Evolutionary conservation across 1,140 invertebrate species (phyloP), one percentile per base, ranked within the genome.

Genomic region (Orius laevigatus): DNA sequence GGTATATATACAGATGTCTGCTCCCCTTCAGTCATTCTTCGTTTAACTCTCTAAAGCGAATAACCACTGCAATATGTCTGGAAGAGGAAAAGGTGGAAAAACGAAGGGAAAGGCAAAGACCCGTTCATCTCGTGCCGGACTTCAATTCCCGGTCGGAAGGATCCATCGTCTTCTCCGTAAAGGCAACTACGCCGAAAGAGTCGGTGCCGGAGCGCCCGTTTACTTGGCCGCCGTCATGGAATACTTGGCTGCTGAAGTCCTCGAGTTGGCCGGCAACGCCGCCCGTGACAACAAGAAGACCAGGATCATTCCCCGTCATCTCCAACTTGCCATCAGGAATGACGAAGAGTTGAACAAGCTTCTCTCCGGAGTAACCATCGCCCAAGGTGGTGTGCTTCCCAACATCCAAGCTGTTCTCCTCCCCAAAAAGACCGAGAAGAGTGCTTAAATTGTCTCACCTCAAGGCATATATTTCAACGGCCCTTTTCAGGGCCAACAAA

Each of bases 261-360:
- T 74, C 15, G 65, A 74, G 53, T 61, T 74, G 51, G 65, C 71
- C n/a, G 69, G 66, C 19, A 71, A 72, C 46, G 71, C 71, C 12
- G 84, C 84, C 0, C 59, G 65, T 15, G 70, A 78, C 32, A 75
- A 75, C 54, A 73, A 75, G 20, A 67, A 71, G 57, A 68, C 70
- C n/a, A 69, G 84, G 48, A 82, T 91, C 34, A 81, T 81, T 46
- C 87, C 87, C 0, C 70, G 85, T 42, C 85, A 92, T 61, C 63
- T 85, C 11, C 72, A 83, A 54, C 56, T 87, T 44, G 83, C 82
- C 16, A 75, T 87, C 45, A 67, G 78, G 1, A 85, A 84, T 66
- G 83, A 88, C 65, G 81, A 85, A 58, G 83, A 87, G 58, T 62
- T 87, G 56, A 79, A 81, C 62, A 79, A 78, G 65, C 68, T 90